These are phyloP conservation scores for Pyrochroa serraticornis DNA, from an alignment of 2,888 invertebrate genomes.

Conservation along the genomic window DNA sequence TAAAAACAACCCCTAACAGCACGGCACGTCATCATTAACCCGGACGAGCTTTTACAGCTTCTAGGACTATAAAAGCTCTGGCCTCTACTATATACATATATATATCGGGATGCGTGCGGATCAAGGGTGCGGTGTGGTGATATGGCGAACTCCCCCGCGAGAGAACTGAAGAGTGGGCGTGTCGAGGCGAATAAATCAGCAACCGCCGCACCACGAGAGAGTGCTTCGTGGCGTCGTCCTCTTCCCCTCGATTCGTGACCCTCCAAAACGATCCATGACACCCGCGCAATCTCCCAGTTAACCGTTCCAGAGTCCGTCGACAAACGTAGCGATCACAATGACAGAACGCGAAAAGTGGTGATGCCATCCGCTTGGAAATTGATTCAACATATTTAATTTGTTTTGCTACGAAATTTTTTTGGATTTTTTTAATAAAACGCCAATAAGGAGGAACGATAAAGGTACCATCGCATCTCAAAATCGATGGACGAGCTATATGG, in stretches of 20 bases:
- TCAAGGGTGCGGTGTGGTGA: slow-evolving; percentile 36
- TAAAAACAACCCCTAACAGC: slow-evolving; percentile 33
- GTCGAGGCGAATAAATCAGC: slow-evolving; percentile 55
- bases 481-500: too few species aligned
- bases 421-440: too few species aligned
- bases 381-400: too few species aligned
- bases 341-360: too few species aligned
- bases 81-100: slow-evolving; percentile 7
- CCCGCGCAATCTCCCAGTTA: too few species aligned
- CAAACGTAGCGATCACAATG: too few species aligned
- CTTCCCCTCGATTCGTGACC: slow-evolving; percentile 10
- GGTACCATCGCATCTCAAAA: too few species aligned
- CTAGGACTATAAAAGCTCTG: slow-evolving; percentile 29
- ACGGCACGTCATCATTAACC: slow-evolving; percentile 33
- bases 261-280: not conserved
- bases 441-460: too few species aligned
- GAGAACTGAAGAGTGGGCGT: slow-evolving; percentile 52
- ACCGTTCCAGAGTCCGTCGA: too few species aligned
- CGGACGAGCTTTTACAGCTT: slow-evolving; percentile 30
- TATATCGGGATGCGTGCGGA: slow-evolving; percentile 30
- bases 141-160: slow-evolving; percentile 43
- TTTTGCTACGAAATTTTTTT: too few species aligned
- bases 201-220: slow-evolving; percentile 48
- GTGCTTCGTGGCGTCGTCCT: slow-evolving; percentile 22
- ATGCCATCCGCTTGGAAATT: too few species aligned